Evolutionary conservation across 2,797 vertebrate genomes (phyloP), one percentile per base, ranked within the genome.

Genomic region (Falco concolor): DNA sequence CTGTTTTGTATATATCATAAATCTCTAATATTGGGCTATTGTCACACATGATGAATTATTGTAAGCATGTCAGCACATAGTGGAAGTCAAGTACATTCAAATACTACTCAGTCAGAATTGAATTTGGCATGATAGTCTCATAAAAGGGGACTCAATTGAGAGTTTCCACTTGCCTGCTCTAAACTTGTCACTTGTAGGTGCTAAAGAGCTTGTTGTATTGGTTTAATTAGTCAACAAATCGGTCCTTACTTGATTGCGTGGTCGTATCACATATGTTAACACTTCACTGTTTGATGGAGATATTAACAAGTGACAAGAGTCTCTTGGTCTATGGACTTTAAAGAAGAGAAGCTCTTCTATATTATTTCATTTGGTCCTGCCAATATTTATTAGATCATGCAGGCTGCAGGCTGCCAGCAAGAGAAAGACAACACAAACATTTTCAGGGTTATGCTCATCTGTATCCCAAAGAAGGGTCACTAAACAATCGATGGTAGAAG

Each of bases 41-140:
- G 98, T 98, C 98, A 98, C 98, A 98, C 98, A 98, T 98, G 98
- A 98, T 98, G 98, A 98, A 98, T 98, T 98, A 99, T 99, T 99
- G 98, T 98, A 98, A 98, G 98, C 97, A 97, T 98, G 98, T 98
- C 97, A 98, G 98, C 98, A 98, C 98, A 98, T 98, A 98, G 98
- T 98, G 98, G 98, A 98, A 99, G 99, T 99, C 99, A 99, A 99
- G 99, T 99, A 98, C 98, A 98, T 98, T 98, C 98, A 99, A 99
- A 99, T 99, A 98, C 98, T 99, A 99, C 99, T 99, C 99, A 99
- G 98, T 99, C 98, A 98, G 98, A 99, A 99, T 99, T 99, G 98
- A 99, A 99, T 99, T 99, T 99, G 98, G 98, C 98, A 98, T 99
- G 99, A 99, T 98, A 98, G 98, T 98, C 98, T 99, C 98, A 98